Percentiles rank a stretch among this genome's conserved stretches.
Evolutionary conservation across 2,888 invertebrate species (phyloP).

Genomic region (Eupithecia inturbata): DNA sequence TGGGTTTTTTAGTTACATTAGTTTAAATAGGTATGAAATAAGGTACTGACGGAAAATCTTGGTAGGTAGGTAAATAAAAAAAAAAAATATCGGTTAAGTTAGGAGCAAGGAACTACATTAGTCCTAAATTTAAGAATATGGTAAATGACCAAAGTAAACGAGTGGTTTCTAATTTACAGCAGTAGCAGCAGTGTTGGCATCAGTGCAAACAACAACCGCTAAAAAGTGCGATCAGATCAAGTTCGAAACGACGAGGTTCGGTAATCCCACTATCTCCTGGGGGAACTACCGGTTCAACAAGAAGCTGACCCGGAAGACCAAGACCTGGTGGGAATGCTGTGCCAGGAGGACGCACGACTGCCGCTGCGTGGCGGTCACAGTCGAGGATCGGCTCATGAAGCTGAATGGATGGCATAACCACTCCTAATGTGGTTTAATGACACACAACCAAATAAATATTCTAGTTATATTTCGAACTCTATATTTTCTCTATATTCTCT

Average conservation of each 20-base stretch:
- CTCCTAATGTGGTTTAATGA: slow-evolving; percentile 33
- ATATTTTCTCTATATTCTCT: too few species aligned
- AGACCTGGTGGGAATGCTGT: slow-evolving; percentile 78
- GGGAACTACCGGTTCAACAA: slow-evolving; percentile 73
- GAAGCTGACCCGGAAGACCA: slow-evolving; percentile 64
- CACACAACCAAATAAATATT: neutral
- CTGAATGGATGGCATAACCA: slow-evolving; percentile 49
- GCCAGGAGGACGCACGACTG: slow-evolving; percentile 64
- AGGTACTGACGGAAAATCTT: neutral
- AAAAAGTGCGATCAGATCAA: slow-evolving; percentile 49
- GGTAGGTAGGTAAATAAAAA: neutral
- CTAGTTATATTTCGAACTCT: too few species aligned
- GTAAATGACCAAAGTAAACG: neutral
- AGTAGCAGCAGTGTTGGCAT: neutral
- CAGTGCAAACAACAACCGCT: slow-evolving; percentile 3
- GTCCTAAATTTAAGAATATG: neutral
- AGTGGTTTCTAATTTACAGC: slow-evolving; percentile 15
- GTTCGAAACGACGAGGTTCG: slow-evolving; percentile 68
- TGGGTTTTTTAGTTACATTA: neutral
- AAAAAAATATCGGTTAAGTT: too few species aligned
- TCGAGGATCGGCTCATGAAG: slow-evolving; percentile 66
- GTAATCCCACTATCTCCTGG: slow-evolving; percentile 73
- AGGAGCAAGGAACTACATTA: neutral
- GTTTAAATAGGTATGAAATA: neutral
- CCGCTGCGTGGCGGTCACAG: slow-evolving; percentile 70